phyloP scores from a whole-genome alignment of 2,797 vertebrate genomes.

The Cyprinodon diabolis region DNA sequence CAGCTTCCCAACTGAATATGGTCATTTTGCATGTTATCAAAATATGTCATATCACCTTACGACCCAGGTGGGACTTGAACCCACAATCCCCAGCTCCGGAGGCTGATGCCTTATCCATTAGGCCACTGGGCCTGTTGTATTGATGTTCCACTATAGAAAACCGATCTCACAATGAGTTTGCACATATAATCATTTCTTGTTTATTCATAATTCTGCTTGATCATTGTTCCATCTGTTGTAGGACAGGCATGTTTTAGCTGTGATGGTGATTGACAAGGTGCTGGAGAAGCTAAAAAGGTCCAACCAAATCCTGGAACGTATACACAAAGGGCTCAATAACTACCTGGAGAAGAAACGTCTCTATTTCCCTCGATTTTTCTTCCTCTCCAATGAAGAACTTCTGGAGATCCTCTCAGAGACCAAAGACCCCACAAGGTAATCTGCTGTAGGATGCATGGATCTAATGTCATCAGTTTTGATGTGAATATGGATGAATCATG shows the following conservation, averaged over 20 bases:
- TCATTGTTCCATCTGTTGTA: conserved; percentile 44
- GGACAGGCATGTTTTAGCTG: conserved; percentile 87
- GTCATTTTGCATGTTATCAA: not conserved
- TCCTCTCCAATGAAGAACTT: conserved; percentile 92
- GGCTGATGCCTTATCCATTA: conserved; percentile 87
- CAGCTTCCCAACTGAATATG: too few species aligned
- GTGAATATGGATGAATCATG: not conserved
- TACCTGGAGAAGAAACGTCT: conserved; percentile 94
- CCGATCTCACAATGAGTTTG: not conserved
- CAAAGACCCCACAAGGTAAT: conserved; percentile 91
- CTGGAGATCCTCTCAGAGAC: conserved; percentile 94
- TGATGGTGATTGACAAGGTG: conserved; percentile 86
- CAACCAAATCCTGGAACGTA: conserved; percentile 87
- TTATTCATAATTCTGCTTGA: not conserved
- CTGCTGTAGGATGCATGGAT: not conserved
- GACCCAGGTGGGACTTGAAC: conserved; percentile 86
- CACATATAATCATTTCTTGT: not conserved
- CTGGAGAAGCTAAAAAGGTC: conserved; percentile 85
- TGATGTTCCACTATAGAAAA: too few species aligned
- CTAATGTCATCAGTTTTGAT: not conserved
- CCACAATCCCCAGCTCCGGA: conserved; percentile 85
- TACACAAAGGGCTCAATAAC: conserved; percentile 91
- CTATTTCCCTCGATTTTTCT: conserved; percentile 94
- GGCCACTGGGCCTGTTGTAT: conserved; percentile 78
- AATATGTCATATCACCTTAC: not conserved